Evolutionary conservation across 2,113 vertebrate species (phyloP).

Genomic region (Rhinoderma darwinii): DNA sequence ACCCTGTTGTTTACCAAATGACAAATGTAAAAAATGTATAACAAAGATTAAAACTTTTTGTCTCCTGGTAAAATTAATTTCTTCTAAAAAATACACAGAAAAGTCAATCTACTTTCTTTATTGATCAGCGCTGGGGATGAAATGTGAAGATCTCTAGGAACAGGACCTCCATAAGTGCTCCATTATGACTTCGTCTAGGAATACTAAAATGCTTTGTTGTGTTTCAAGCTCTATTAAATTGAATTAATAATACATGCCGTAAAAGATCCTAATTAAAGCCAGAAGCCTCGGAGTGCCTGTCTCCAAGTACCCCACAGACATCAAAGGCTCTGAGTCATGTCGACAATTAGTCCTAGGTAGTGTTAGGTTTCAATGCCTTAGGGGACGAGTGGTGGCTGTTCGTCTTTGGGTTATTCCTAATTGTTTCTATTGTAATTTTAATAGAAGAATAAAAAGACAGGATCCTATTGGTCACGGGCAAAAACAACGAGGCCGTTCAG

Average conservation of each 20-base stretch:
- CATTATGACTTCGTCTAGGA: conserved; percentile 30
- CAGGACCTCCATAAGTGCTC: conserved; percentile 17
- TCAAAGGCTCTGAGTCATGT: conserved; percentile 55
- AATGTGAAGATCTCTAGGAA: conserved; percentile 23
- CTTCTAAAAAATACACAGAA: not conserved
- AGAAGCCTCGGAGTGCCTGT: conserved; percentile 48
- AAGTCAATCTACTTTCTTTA: not conserved
- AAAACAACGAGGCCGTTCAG: not conserved
- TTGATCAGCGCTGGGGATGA: not conserved
- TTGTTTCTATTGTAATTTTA: conserved; percentile 13
- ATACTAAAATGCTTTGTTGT: conserved; percentile 43
- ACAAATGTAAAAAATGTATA: not conserved
- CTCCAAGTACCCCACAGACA: conserved; percentile 50
- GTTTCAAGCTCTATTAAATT: conserved; percentile 42
- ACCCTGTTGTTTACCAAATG: not conserved
- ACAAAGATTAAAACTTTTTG: not conserved
- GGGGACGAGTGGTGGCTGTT: conserved; percentile 17
- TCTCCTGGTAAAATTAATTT: not conserved
- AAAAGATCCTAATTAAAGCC: conserved; percentile 53
- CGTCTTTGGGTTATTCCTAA: conserved; percentile 25
- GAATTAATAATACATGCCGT: conserved; percentile 57
- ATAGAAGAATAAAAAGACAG: conserved; percentile 21
- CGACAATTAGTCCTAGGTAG: conserved; percentile 39
- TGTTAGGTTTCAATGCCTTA: conserved; percentile 29
- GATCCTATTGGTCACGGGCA: conserved; percentile 5